Evolutionary conservation across 2,797 vertebrate species (phyloP), one percentile per base, ranked within the genome.

Genomic region (Buceros bicornis): DNA sequence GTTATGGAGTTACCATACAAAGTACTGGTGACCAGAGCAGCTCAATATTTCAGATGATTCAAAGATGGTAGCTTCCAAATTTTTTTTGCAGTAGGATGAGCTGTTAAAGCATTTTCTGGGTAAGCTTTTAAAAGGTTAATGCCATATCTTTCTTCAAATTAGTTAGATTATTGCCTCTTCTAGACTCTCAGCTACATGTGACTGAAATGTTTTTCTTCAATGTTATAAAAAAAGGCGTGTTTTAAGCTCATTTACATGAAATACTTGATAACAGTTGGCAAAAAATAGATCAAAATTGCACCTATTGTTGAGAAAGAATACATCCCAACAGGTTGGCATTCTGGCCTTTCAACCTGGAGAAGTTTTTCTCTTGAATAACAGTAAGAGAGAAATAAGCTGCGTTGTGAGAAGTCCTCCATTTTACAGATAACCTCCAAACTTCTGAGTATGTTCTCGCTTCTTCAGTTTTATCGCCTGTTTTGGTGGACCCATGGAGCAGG

Each of bases 401-500:
- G 14, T 21, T 40, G 16, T 71, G 40, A 42, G 19, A 66, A 40
- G 24, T 70, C 22, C 8, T 62, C 11, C 64, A 24, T 89, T 78
- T 64, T 67, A 60, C 19, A 22, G 40, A 51, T 14, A 26, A 2
- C 11, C 10, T 81, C 24, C 11, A 18, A 65, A 87, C 57, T 80
- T 69, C 25, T 61, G 40, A 70, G 29, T 5, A 1, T 6, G 2
- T 51, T 60, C 18, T 48, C 0, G 0, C 40, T 37, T 3, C 54
- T 71, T 87, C 2, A 2, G 8, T 67, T 93, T 89, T 87, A 35
- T 64, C 4, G 2, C 22, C 13, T 26, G 21, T 81, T 89, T 43
- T 45, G 18, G 43, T 60, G 28, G 56, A 81, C 22, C 5, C 5
- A 13, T 0, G 0, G 40, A 10, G 20, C 15, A 60, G 35, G n/a